Percentiles rank a stretch among this genome's conserved stretches.
Conservation (phyloP, 2,888 invertebrate genomes). For the Tipula vernalis region DNA sequence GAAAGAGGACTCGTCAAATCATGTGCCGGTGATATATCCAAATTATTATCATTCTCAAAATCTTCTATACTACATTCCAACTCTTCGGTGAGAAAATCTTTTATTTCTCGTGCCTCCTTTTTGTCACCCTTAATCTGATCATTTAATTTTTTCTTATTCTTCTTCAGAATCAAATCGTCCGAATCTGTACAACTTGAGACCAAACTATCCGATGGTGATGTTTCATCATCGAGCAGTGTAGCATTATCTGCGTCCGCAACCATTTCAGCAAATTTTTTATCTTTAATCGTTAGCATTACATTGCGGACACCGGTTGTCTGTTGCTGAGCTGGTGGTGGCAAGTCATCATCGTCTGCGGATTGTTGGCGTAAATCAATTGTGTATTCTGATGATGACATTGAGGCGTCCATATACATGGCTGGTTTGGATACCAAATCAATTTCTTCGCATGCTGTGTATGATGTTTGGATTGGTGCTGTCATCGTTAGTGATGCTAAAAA, state of each 20-base stretch:
- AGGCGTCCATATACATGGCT: neutral
- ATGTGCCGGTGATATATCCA: slow-evolving; percentile 36
- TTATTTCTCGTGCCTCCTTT: slow-evolving; percentile 24
- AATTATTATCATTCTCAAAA: slow-evolving; percentile 35
- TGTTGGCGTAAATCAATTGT: neutral
- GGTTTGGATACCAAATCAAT: slow-evolving; percentile 7
- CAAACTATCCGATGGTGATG: slow-evolving; percentile 69
- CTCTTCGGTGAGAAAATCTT: slow-evolving; percentile 30
- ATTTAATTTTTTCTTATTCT: slow-evolving; percentile 24
- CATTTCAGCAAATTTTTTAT: slow-evolving; percentile 54
- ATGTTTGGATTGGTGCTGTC: slow-evolving; percentile 13
- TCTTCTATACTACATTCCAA: slow-evolving; percentile 14
- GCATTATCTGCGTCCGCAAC: slow-evolving; percentile 58
- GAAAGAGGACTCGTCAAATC: slow-evolving; percentile 41
- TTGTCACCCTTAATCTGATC: slow-evolving; percentile 18
- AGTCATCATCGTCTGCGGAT: neutral
- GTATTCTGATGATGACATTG: neutral
- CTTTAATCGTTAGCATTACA: slow-evolving; percentile 21
- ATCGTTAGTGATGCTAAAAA: slow-evolving; percentile 15
- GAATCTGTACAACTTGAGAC: slow-evolving; percentile 38
- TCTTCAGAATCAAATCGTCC: slow-evolving; percentile 24
- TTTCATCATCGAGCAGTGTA: slow-evolving; percentile 65
- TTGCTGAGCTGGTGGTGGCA: neutral
- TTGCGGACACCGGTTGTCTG: neutral
- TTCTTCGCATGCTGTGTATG: neutral